phyloP scores from a whole-genome alignment of 92 coral and sea anemone genomes.

The Epizoanthus illoricatus region DNA sequence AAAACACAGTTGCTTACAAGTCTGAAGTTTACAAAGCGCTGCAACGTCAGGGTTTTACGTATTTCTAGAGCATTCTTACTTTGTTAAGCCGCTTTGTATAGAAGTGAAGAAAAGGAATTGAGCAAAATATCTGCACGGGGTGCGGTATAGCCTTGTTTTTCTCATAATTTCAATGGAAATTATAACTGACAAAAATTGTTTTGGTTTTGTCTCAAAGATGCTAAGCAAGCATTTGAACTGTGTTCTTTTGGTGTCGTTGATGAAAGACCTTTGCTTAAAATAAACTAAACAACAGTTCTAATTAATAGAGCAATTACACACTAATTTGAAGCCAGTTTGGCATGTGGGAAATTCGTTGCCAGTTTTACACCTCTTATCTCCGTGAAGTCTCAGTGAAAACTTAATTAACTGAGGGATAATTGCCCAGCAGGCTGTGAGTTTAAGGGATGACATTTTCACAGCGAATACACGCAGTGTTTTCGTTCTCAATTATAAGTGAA shows the following conservation, averaged over 20 bases:
- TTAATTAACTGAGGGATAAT: slow-evolving; percentile 39
- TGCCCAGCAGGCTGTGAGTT: slow-evolving; percentile 38
- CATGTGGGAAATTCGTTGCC: background rate
- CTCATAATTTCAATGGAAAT: slow-evolving; percentile 21
- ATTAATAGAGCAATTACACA: slow-evolving; percentile 27
- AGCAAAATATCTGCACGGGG: slow-evolving; percentile 30
- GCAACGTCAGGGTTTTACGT: background rate
- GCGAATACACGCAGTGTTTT: slow-evolving; percentile 65
- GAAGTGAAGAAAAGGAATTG: slow-evolving; percentile 6
- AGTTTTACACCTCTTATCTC: slow-evolving; percentile 32
- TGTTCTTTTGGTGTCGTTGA: background rate
- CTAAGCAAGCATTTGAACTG: slow-evolving; percentile 11
- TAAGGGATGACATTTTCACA: slow-evolving; percentile 35
- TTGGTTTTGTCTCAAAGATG: slow-evolving; percentile 17
- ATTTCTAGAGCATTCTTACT: slow-evolving; percentile 36
- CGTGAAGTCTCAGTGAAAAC: slow-evolving; percentile 19
- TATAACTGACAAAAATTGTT: slow-evolving; percentile 36
- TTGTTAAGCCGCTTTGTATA: slow-evolving; percentile 43
- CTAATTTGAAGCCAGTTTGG: slow-evolving; percentile 34
- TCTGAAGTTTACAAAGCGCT: background rate
- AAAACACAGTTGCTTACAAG: background rate
- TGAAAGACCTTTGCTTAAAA: slow-evolving; percentile 24
- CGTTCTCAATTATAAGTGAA: slow-evolving; percentile 53
- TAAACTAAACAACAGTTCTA: slow-evolving; percentile 19
- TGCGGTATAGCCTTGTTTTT: slow-evolving; percentile 12